Percentiles rank a stretch among this genome's conserved stretches.
Conservation (phyloP, 2,888 invertebrate genomes). For the Chrysodeixis includens region DNA sequence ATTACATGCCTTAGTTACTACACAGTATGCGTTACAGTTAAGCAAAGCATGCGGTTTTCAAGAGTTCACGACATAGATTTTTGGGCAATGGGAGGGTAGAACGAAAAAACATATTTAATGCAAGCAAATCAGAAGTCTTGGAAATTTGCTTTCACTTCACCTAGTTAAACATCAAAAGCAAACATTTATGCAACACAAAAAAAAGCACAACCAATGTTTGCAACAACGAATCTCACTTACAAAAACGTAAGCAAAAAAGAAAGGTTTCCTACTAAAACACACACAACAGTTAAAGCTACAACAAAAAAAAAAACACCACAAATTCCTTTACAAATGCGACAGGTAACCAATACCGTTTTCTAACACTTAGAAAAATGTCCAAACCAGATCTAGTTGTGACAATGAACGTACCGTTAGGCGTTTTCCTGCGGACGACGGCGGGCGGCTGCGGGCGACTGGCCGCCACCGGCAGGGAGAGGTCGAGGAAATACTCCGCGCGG, state of each 20-base stretch:
- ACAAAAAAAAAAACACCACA: too few relatives aligned
- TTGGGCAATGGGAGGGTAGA: not conserved
- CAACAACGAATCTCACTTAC: not conserved
- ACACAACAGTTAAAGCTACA: not conserved
- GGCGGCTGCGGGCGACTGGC: slow-evolving; percentile 93
- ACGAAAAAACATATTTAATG: not conserved
- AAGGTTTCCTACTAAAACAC: not conserved
- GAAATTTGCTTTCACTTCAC: not conserved
- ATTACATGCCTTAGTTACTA: slow-evolving; percentile 70
- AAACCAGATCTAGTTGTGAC: not conserved
- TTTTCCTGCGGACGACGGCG: slow-evolving; percentile 87
- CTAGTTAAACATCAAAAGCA: not conserved
- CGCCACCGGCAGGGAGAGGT: slow-evolving; percentile 97
- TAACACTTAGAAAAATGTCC: not conserved
- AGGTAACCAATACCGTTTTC: slow-evolving; percentile 6
- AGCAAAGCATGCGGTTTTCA: slow-evolving; percentile 1
- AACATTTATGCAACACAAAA: not conserved
- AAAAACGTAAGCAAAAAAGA: not conserved
- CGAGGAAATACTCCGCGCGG: slow-evolving; percentile 97
- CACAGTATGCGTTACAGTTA: slow-evolving; percentile 43
- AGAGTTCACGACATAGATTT: not conserved
- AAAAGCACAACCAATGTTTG: not conserved
- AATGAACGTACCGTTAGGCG: slow-evolving; percentile 77
- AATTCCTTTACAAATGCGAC: too few relatives aligned
- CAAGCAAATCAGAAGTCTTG: not conserved